Evolutionary conservation across 2,113 vertebrate genomes (phyloP).

Genomic region (Scatophagus argus): DNA sequence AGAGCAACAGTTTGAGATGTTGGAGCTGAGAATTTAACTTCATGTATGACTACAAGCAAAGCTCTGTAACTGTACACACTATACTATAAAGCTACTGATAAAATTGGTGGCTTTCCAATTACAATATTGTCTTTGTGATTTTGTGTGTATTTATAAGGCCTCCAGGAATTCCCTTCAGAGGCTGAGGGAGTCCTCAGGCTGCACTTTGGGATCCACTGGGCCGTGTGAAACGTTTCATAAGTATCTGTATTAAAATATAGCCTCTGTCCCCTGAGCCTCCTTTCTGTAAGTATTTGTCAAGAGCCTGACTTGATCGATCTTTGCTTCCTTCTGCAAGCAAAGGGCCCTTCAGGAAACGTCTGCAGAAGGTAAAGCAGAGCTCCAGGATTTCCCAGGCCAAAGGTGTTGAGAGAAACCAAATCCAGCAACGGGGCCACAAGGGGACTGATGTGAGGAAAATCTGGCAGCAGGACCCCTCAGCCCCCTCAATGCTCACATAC

Average conservation of each 20-base stretch:
- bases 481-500: constrained; percentile 55
- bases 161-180: neutral
- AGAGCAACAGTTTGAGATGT: neutral
- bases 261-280: neutral
- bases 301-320: constrained; percentile 5
- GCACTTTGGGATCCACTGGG: neutral
- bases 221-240: constrained; percentile 43
- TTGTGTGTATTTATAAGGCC: too few species aligned
- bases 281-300: constrained; percentile 16
- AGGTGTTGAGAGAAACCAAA: constrained; percentile 62
- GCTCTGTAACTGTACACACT: neutral
- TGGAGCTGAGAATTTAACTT: neutral
- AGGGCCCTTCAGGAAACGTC: constrained; percentile 45
- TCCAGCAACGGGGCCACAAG: neutral
- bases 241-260: constrained; percentile 23
- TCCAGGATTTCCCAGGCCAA: constrained; percentile 54
- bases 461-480: neutral
- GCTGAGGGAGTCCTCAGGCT: neutral
- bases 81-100: neutral
- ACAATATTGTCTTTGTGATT: neutral
- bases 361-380: constrained; percentile 35
- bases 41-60: neutral
- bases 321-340: neutral
- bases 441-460: neutral
- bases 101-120: neutral